Percentiles rank a stretch among this genome's conserved stretches.
phyloP scores from a whole-genome alignment of 2,113 vertebrate genomes.

The Rallus limicola region DNA sequence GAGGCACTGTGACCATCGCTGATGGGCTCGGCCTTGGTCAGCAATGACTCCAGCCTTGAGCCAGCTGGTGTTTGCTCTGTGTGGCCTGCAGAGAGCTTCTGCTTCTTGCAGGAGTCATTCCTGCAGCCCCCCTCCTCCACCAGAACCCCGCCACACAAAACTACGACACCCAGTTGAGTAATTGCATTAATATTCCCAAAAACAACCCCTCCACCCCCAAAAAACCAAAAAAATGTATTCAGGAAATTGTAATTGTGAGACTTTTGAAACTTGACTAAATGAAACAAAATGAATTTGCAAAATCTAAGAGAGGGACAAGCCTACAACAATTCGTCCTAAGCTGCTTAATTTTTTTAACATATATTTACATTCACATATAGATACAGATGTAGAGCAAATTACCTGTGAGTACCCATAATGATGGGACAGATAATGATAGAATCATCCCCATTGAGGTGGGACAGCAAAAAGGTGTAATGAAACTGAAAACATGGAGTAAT shows the following conservation, averaged over 20 bases:
- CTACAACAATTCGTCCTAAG: too few relatives aligned
- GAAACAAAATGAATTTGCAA: not conserved
- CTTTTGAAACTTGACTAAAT: not conserved
- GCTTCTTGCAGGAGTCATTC: too few relatives aligned
- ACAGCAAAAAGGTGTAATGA: not conserved
- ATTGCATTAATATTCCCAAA: not conserved
- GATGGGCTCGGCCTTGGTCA: too few relatives aligned
- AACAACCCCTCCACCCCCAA: not conserved
- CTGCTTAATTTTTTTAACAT: too few relatives aligned
- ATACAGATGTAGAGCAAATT: not conserved
- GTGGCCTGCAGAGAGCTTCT: too few relatives aligned
- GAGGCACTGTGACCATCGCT: too few relatives aligned
- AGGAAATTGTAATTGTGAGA: not conserved
- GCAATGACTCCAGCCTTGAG: too few relatives aligned
- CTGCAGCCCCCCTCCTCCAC: too few relatives aligned
- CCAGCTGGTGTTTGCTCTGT: too few relatives aligned
- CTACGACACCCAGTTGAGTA: not conserved
- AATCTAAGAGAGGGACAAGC: not conserved
- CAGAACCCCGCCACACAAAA: too few relatives aligned
- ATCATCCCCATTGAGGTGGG: not conserved
- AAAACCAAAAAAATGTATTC: not conserved
- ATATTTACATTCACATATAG: not conserved
- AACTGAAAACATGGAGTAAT: not conserved
- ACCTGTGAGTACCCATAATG: not conserved
- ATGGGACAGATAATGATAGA: not conserved